Percentiles rank a stretch among this genome's conserved stretches.
Evolutionary conservation across 2,113 vertebrate genomes (phyloP).

Genomic region (Grammomys dolichurus): DNA sequence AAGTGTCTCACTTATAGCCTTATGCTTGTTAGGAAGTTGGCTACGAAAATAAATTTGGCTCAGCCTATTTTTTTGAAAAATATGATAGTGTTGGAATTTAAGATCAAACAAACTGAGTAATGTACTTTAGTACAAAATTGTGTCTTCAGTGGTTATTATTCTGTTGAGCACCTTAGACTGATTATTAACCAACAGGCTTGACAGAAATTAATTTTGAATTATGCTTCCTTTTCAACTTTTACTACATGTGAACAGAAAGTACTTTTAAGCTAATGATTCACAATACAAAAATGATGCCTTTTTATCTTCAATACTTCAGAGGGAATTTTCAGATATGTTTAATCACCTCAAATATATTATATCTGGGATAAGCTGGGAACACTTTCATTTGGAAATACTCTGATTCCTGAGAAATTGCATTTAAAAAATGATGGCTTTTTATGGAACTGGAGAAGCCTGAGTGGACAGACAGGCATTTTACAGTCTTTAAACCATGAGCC

Average conservation of each 20-base stretch:
- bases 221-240: neutral
- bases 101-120: neutral
- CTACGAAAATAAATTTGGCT: constrained; percentile 36
- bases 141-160: neutral
- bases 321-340: constrained; percentile 22
- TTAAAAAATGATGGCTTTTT: neutral
- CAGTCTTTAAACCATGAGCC: neutral
- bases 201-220: constrained; percentile 49
- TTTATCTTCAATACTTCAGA: constrained; percentile 32
- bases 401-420: neutral
- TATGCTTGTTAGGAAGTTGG: neutral
- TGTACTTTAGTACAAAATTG: constrained; percentile 29
- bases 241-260: constrained; percentile 4
- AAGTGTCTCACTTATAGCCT: neutral
- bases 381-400: neutral
- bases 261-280: constrained; percentile 32
- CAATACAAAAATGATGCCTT: neutral
- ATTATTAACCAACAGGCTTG: neutral
- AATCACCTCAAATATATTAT: constrained; percentile 57
- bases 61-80: neutral
- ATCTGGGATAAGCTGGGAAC: neutral
- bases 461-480: neutral
- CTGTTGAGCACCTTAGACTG: neutral
- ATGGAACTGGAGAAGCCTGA: neutral
- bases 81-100: neutral